phyloP scores from a whole-genome alignment of 2,797 vertebrate genomes.

The Discoglossus pictus region DNA sequence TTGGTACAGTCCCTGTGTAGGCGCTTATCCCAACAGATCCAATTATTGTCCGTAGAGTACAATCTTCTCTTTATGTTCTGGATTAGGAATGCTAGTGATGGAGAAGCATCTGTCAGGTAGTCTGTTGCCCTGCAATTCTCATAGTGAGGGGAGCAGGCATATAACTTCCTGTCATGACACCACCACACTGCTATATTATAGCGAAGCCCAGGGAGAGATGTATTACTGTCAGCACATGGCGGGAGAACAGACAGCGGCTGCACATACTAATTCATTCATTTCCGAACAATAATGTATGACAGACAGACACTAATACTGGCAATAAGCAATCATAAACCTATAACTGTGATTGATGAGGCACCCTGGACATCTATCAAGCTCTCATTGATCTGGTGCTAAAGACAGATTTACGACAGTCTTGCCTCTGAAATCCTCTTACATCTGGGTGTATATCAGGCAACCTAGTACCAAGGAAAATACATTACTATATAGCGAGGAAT shows the following conservation, averaged over 20 bases:
- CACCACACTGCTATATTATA: slow-evolving; percentile 20
- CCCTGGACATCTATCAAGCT: slow-evolving; percentile 62
- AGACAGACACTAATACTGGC: slow-evolving; percentile 62
- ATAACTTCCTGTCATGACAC: slow-evolving; percentile 30
- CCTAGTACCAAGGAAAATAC: slow-evolving; percentile 6
- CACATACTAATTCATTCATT: slow-evolving; percentile 51
- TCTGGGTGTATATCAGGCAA: slow-evolving; percentile 56
- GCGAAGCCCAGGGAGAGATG: slow-evolving; percentile 32
- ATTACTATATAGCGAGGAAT: background rate
- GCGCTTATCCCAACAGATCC: too few species aligned
- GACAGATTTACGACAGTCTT: slow-evolving; percentile 59
- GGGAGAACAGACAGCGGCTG: slow-evolving; percentile 35
- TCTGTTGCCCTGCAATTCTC: background rate
- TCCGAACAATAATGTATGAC: slow-evolving; percentile 62
- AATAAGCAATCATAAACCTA: slow-evolving; percentile 70
- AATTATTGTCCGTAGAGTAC: too few species aligned
- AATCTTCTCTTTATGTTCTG: too few species aligned
- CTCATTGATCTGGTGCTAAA: slow-evolving; percentile 63
- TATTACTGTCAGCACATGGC: slow-evolving; percentile 39
- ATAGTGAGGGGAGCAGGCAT: background rate
- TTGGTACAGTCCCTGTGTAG: too few species aligned
- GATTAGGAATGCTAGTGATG: too few species aligned
- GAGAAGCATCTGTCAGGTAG: too few species aligned
- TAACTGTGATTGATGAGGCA: slow-evolving; percentile 68
- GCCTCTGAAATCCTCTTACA: slow-evolving; percentile 42